A percentile compares a stretch with the other conserved stretches of the same genome.
Conservation (phyloP, 2,113 vertebrate species). For the Myrmophylax atrothorax region DNA sequence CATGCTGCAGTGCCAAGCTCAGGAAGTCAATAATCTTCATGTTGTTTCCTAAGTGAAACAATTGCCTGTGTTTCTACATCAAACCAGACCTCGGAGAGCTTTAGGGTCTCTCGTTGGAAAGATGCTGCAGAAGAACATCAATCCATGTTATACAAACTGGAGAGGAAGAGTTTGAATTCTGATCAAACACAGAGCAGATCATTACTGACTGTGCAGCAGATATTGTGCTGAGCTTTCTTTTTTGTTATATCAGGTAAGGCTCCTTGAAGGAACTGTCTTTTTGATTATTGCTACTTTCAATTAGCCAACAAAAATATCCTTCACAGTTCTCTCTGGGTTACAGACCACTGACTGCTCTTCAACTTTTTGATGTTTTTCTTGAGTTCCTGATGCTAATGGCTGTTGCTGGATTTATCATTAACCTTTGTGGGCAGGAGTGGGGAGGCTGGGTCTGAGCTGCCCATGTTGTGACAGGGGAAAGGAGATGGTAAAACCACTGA, state of each 20-base stretch:
- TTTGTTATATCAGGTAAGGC: background rate
- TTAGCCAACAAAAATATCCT: background rate
- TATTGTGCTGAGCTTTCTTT: background rate
- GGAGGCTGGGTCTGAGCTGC: background rate
- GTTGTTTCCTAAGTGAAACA: background rate
- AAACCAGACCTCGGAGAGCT: background rate
- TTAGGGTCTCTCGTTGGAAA: background rate
- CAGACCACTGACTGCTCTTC: background rate
- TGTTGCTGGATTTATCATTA: background rate
- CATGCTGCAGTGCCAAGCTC: background rate
- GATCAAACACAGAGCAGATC: background rate
- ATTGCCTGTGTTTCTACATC: background rate
- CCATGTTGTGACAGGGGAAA: background rate
- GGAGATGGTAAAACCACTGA: background rate
- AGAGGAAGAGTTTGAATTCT: background rate
- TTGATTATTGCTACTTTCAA: background rate
- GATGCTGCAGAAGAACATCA: background rate
- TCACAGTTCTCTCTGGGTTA: background rate
- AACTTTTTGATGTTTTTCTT: background rate
- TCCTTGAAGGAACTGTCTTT: background rate
- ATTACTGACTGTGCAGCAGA: background rate
- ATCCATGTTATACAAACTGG: background rate
- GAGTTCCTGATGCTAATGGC: background rate
- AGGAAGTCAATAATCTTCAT: background rate
- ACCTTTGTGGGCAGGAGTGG: background rate